Evolutionary conservation across 2,113 vertebrate genomes (phyloP), one percentile per base, ranked within the genome.

Genomic region (Nycticorax nycticorax): DNA sequence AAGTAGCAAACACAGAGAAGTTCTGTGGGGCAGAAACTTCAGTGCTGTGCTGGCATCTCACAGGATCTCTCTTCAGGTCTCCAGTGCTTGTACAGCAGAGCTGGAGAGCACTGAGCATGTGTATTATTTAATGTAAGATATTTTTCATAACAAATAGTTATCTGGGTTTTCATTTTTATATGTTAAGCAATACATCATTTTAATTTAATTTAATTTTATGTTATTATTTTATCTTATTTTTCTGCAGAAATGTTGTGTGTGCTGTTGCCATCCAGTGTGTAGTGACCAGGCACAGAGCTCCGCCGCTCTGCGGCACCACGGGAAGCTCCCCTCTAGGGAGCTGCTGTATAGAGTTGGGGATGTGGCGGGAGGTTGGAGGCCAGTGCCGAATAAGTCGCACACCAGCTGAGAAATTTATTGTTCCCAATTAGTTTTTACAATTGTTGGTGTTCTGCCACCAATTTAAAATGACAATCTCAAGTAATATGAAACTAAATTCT

Each of bases 61-160:
- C 28, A 41, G 62, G 12, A 33, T 22, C 81, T 43, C 47, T 50
- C 37, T 23, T 55, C 8, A 0, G 4, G 14, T 41, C 33, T 69
- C 35, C 33, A 24, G 53, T 19, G 26, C 50, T 47, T 8, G 9
- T 15, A n/a, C 0, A 1, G 43, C 12, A 59, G 43, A 67, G 19
- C n/a, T 1, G 2, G 45, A 53, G 52, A 41, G 28, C 4, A 6
- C 2, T 7, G 13, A 71, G 52, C 47, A 30, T 0, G 1, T 8
- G 5, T 72, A 17, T 45, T 68, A 35, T 14, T 39, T 45, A 39
- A n/a, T 26, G 4, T 21, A 1, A 5, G 16, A 3, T 35, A 18
- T 56, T 88, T 78, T 62, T 64, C 23, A 18, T 23, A 22, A 39
- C 8, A 33, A 50, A 30, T 21, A 30, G 8, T 41, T 59, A 15